These are phyloP conservation scores for Caenorhabditis wallacei DNA, from an alignment of 2,888 invertebrate genomes.

Conservation along the genomic window DNA sequence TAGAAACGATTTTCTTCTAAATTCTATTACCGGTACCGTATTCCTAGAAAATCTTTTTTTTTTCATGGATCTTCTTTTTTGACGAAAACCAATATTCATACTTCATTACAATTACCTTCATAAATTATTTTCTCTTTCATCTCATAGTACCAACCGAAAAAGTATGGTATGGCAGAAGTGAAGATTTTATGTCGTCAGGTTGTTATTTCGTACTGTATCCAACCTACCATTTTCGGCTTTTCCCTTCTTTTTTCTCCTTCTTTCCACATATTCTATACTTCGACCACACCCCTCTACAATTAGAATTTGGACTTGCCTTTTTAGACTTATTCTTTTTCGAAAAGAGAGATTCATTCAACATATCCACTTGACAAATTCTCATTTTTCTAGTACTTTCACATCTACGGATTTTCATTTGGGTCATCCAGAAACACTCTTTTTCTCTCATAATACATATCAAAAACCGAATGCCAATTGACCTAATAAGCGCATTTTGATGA, in stretches of 20 bases:
- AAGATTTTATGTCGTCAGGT: conserved; percentile 52
- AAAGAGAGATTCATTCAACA: conserved; percentile 7
- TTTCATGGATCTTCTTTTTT: no score
- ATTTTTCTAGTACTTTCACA: conserved; percentile 1
- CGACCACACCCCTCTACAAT: conserved; percentile 54
- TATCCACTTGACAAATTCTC: conserved; percentile 29
- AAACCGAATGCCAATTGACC: conserved; percentile 49
- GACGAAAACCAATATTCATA: no score
- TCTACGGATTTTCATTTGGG: conserved; percentile 13
- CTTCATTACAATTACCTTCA: background rate
- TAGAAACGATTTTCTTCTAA: no score
- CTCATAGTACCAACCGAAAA: background rate
- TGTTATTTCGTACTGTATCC: conserved; percentile 23
- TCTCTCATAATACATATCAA: conserved; percentile 11
- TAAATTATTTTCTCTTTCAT: conserved; percentile 7
- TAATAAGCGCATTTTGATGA: conserved; percentile 42
- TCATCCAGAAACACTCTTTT: conserved; percentile 14
- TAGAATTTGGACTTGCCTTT: conserved; percentile 22
- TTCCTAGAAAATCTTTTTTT: no score
- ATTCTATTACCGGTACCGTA: no score
- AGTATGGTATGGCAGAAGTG: conserved; percentile 11
- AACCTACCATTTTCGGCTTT: conserved; percentile 48
- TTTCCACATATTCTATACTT: background rate
- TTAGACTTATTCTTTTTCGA: conserved; percentile 21
- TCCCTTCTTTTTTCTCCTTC: conserved; percentile 11